Percentiles rank a stretch among this genome's conserved stretches.
These are phyloP conservation scores for Ammodytes marinus DNA, from an alignment of 2,113 vertebrate genomes.

Conservation along the genomic window DNA sequence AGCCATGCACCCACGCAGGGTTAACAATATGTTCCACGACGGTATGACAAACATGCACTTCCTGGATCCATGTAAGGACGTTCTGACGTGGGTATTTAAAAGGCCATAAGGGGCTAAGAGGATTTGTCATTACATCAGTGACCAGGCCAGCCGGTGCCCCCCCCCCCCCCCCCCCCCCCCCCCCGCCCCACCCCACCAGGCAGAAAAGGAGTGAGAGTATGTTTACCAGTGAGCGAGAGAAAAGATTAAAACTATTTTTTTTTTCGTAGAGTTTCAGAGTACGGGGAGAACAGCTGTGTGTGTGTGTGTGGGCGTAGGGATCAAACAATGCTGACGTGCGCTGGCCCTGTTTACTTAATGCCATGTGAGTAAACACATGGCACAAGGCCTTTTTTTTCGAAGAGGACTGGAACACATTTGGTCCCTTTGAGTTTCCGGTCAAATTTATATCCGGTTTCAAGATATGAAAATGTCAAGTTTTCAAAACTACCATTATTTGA, in stretches of 20 bases:
- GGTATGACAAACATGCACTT: neutral
- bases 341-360: conserved; percentile 44
- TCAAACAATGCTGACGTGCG: conserved; percentile 28
- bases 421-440: neutral
- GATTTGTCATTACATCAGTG: conserved; percentile 85
- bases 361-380: conserved; percentile 26
- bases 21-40: neutral
- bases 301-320: conserved; percentile 51
- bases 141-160: conserved; percentile 16
- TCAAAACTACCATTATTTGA: too few species aligned
- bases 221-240: neutral
- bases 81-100: conserved; percentile 83
- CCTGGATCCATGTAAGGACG: conserved; percentile 11
- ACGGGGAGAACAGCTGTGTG: conserved; percentile 60
- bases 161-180: neutral
- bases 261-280: conserved; percentile 17
- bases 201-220: conserved; percentile 16
- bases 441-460: too few species aligned
- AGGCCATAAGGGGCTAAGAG: conserved; percentile 85
- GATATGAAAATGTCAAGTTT: too few species aligned
- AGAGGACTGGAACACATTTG: conserved; percentile 13
- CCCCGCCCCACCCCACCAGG: conserved; percentile 25
- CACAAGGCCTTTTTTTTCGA: neutral
- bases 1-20: neutral
- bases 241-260: neutral